These are phyloP conservation scores for Thamnaconus septentrionalis DNA, from an alignment of 2,113 vertebrate species.

Conservation along the genomic window DNA sequence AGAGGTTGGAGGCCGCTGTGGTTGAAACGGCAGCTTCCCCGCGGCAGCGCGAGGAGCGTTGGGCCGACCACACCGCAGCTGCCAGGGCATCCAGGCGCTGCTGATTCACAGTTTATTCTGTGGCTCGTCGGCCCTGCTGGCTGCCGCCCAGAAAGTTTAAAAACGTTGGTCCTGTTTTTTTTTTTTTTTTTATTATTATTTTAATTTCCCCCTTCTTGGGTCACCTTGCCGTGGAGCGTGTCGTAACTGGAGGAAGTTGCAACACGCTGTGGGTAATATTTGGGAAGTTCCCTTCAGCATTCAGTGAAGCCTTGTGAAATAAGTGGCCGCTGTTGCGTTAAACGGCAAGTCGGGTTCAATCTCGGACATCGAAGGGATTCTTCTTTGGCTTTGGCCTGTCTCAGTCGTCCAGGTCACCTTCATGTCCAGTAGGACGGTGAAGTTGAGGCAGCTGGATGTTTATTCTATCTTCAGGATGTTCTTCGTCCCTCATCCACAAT, in stretches of 20 bases:
- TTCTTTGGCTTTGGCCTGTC: no score
- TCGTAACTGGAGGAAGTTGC: conserved; percentile 21
- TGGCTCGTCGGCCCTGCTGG: conserved; percentile 29
- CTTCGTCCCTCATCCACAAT: no score
- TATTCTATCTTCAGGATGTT: no score
- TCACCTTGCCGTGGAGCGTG: conserved; percentile 9
- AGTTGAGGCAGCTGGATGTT: no score
- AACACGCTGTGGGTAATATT: conserved; percentile 18
- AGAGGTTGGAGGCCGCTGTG: conserved; percentile 39
- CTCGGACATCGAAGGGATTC: no score
- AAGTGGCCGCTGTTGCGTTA: no score
- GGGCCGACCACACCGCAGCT: conserved; percentile 54
- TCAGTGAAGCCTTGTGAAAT: no score
- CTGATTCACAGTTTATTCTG: conserved; percentile 40
- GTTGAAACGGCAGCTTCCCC: conserved; percentile 13
- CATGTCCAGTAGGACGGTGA: no score
- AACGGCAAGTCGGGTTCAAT: no score
- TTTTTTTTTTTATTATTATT: conserved; percentile 3
- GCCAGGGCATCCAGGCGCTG: conserved; percentile 39
- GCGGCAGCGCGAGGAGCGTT: conserved; percentile 17
- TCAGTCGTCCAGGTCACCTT: no score
- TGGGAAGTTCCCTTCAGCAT: conserved; percentile 13
- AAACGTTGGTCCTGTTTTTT: conserved; percentile 2
- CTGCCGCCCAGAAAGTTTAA: neutral
- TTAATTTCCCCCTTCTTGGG: neutral